Evolutionary conservation across 2,113 vertebrate species (phyloP).

Genomic region (Muntiacus reevesi): DNA sequence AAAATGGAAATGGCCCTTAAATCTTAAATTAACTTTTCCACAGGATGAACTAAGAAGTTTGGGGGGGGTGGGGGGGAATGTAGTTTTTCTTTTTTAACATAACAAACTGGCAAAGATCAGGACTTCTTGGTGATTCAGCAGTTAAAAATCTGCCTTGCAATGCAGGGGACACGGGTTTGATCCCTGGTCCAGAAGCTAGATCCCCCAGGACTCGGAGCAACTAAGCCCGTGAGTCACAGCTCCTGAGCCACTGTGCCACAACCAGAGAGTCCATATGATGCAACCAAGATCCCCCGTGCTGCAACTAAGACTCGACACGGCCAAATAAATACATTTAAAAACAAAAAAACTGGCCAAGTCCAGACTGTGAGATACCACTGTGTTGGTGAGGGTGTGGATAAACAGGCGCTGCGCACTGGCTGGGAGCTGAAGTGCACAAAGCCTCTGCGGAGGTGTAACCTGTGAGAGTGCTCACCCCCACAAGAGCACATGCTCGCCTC

Average conservation of each 20-base stretch:
- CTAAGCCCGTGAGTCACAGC: not conserved
- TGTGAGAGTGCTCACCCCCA: not conserved
- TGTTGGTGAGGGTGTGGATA: not conserved
- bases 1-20: not conserved
- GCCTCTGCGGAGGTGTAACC: not conserved
- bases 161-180: not conserved
- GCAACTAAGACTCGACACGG: not conserved
- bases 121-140: not conserved
- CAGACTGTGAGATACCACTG: not conserved
- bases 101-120: not conserved
- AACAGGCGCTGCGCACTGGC: not conserved
- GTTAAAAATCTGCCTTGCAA: not conserved
- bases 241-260: not conserved
- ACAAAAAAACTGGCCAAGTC: not conserved
- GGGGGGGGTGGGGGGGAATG: no score
- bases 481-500: not conserved
- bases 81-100: not conserved
- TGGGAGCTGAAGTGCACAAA: not conserved
- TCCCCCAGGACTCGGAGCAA: not conserved
- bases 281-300: not conserved
- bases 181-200: not conserved
- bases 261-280: not conserved
- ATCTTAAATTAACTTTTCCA: not conserved
- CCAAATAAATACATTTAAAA: not conserved
- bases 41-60: not conserved